Percentiles rank a stretch among this genome's conserved stretches.
phyloP scores from a whole-genome alignment of 2,113 vertebrate species.

The Cryptoleucopteryx plumbea region DNA sequence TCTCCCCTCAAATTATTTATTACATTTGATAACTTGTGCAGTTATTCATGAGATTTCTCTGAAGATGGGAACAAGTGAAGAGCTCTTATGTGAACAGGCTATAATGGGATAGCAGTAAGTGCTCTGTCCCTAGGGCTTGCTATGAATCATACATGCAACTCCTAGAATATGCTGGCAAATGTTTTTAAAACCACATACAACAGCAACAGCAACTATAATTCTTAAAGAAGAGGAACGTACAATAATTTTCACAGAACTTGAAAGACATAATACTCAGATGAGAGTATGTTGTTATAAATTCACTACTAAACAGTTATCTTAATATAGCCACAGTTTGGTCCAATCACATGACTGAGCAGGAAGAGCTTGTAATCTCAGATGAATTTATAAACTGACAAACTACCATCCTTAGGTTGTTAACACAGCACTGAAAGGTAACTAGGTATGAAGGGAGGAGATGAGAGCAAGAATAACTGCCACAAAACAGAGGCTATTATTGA shows the following conservation, averaged over 20 bases:
- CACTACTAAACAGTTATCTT: not conserved
- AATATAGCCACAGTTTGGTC: not conserved
- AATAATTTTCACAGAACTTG: not conserved
- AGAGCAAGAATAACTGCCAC: not conserved
- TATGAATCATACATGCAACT: not conserved
- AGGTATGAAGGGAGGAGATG: not conserved
- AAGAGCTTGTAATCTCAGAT: not conserved
- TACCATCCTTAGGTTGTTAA: not conserved
- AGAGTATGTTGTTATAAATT: not conserved
- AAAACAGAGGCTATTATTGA: not conserved
- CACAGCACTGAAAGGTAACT: not conserved
- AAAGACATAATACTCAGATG: not conserved
- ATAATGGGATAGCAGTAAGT: not conserved
- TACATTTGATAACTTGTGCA: not conserved
- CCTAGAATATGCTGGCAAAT: not conserved
- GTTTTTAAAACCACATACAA: not conserved
- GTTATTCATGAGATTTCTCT: not conserved
- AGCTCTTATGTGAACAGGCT: not conserved
- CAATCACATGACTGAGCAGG: not conserved
- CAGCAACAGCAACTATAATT: not conserved
- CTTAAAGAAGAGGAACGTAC: not conserved
- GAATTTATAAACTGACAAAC: not conserved
- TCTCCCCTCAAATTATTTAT: not conserved
- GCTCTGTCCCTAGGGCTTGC: not conserved
- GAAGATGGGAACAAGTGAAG: not conserved